Evolutionary conservation across 2,888 invertebrate genomes (phyloP), one percentile per base, ranked within the genome.

Genomic region (Hyposoter didymator): DNA sequence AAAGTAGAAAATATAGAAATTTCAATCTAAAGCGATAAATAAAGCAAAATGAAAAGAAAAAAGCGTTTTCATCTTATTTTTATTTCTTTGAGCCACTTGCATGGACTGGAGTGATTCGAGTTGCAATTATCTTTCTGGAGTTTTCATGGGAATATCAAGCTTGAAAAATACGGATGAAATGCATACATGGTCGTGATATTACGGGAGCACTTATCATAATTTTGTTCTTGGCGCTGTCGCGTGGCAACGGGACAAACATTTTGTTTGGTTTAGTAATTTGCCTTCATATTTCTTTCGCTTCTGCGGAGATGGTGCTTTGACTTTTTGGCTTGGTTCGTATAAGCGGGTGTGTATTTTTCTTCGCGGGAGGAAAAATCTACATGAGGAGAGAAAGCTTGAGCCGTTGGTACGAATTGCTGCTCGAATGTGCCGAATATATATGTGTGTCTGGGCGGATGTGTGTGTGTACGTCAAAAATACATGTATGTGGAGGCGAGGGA

Each of bases 161-260:
- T 39, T 1, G 39, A 39, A 39, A 39, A 39, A 39, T 39, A 7
- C 0, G 39, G 8, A 39, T 39, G 39, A 39, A 14, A 28, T 28
- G 49, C 66, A 52, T 76, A 67, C 78, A 85, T 79, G 78, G 87
- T 69, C 79, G 86, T 87, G 86, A 88, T 88, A 5, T 4, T 87
- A 87, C 88, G 66, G 83, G 64, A 79, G 82, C 83, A 88, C 87
- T 88, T 88, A 87, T 88, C 84, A 87, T 88, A 88, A 88, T 88
- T 88, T 82, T 73, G 73, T 80, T 82, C 82, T 72, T 74, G 67
- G 47, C 52, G 74, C 83, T 86, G 55, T 22, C 67, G 70, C 12
- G 19, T 10, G 39, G 39, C 10, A 39, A 39, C 7, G 39, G 39
- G 55, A 67, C 49, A 74, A 39, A 45, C 66, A 39, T 78, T 78